Evolutionary conservation across 2,113 vertebrate species (phyloP).

Genomic region (Psephotus haematonotus): DNA sequence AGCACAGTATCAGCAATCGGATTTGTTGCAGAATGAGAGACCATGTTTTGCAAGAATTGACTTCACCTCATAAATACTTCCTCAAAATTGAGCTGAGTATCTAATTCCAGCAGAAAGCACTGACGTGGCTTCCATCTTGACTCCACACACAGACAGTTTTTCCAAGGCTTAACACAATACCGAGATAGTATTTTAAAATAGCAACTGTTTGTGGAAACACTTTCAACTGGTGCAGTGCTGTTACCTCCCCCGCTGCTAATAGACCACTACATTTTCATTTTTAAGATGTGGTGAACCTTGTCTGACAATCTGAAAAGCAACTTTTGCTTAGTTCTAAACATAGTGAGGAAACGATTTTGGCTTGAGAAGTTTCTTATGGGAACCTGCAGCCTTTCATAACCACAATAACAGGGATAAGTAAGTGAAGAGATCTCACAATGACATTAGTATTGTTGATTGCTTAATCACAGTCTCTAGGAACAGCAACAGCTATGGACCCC

Average conservation of each 20-base stretch:
- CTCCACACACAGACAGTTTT: background rate
- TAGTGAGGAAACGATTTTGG: background rate
- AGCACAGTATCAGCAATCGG: slow-evolving; percentile 21
- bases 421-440: background rate
- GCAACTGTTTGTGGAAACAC: background rate
- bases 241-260: background rate
- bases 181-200: slow-evolving; percentile 4
- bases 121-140: background rate
- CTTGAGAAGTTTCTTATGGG: background rate
- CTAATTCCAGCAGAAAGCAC: slow-evolving; percentile 30
- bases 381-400: background rate
- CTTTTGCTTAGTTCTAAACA: background rate
- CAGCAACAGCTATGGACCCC: background rate
- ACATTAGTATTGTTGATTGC: background rate
- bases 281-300: background rate
- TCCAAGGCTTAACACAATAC: background rate
- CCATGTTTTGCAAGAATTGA: background rate
- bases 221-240: background rate
- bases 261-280: background rate
- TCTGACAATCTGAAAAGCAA: background rate
- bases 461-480: background rate
- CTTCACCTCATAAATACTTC: slow-evolving; percentile 6
- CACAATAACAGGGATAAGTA: background rate
- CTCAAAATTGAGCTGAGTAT: slow-evolving; percentile 8
- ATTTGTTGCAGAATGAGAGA: background rate